phyloP scores from a whole-genome alignment of 2,888 invertebrate species.

The Agrilus mali region DNA sequence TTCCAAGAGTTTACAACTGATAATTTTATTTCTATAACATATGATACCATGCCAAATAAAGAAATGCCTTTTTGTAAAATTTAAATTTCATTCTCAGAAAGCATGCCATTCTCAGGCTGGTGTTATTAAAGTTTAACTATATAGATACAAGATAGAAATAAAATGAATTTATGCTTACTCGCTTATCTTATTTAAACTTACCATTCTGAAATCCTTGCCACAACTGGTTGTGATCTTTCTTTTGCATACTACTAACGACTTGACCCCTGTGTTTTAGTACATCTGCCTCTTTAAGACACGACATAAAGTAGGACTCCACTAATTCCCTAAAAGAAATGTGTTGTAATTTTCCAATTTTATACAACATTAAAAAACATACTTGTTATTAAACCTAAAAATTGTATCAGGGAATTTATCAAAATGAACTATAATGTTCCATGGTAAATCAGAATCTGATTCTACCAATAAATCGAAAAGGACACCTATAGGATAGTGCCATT shows the following conservation, averaged over 20 bases:
- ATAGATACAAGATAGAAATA: too few relatives aligned
- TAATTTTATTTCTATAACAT: too few relatives aligned
- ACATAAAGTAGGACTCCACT: conserved; percentile 89
- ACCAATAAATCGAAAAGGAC: conserved; percentile 79
- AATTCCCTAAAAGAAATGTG: conserved; percentile 50
- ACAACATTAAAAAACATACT: conserved; percentile 39
- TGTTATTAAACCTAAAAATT: conserved; percentile 74
- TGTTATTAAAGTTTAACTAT: too few relatives aligned
- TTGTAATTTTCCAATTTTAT: neutral
- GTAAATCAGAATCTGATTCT: conserved; percentile 56
- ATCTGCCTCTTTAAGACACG: conserved; percentile 95
- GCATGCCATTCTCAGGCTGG: too few relatives aligned
- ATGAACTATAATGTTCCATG: conserved; percentile 90
- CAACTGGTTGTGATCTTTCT: conserved; percentile 91
- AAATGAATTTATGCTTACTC: too few relatives aligned
- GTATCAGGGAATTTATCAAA: conserved; percentile 91
- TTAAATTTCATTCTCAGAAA: too few relatives aligned
- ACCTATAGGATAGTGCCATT: conserved; percentile 82
- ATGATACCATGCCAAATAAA: too few relatives aligned
- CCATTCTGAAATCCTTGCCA: conserved; percentile 92
- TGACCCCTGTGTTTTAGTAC: conserved; percentile 90
- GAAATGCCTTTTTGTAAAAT: too few relatives aligned
- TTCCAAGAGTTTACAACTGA: too few relatives aligned
- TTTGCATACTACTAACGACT: conserved; percentile 83
- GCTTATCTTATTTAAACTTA: conserved; percentile 26